Conservation (phyloP, 2,888 invertebrate species). For the Andrena dorsata region DNA sequence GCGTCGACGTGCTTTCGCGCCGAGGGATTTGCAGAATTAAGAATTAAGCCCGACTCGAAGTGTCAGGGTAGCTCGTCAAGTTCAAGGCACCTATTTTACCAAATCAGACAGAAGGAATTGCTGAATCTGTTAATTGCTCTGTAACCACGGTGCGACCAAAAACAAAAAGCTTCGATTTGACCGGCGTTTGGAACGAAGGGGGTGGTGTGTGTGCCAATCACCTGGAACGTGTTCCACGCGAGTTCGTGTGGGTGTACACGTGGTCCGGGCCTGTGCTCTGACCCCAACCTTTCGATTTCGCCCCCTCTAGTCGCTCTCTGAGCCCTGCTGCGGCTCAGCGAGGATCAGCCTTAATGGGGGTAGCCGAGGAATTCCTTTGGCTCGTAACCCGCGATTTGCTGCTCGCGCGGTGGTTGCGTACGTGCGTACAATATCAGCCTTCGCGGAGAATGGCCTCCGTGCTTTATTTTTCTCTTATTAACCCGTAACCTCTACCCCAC, state of each 20-base stretch:
- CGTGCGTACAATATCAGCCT: constrained; percentile 50
- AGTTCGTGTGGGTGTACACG: constrained; percentile 55
- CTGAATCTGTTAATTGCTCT: too few relatives aligned
- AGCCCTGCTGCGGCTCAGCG: constrained; percentile 29
- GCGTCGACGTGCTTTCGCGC: too few relatives aligned
- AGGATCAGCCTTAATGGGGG: constrained; percentile 66
- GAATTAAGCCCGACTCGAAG: too few relatives aligned
- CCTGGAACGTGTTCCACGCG: constrained; percentile 41
- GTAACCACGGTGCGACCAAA: too few relatives aligned
- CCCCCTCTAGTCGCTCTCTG: constrained; percentile 60
- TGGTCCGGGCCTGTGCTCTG: constrained; percentile 59
- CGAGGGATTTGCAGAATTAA: too few relatives aligned
- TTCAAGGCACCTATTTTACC: too few relatives aligned
- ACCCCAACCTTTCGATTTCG: constrained; percentile 72
- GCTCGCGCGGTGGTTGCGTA: constrained; percentile 62
- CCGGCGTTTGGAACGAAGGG: too few relatives aligned
- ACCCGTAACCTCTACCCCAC: background rate
- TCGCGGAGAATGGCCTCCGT: background rate
- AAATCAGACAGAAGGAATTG: too few relatives aligned
- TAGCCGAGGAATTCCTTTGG: constrained; percentile 68
- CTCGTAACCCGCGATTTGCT: constrained; percentile 71
- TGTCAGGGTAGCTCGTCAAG: too few relatives aligned
- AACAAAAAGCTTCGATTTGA: too few relatives aligned
- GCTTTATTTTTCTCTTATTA: constrained; percentile 42
- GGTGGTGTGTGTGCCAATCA: constrained; percentile 28